phyloP scores from a whole-genome alignment of 2,888 invertebrate genomes.

The Isoperla grammatica region DNA sequence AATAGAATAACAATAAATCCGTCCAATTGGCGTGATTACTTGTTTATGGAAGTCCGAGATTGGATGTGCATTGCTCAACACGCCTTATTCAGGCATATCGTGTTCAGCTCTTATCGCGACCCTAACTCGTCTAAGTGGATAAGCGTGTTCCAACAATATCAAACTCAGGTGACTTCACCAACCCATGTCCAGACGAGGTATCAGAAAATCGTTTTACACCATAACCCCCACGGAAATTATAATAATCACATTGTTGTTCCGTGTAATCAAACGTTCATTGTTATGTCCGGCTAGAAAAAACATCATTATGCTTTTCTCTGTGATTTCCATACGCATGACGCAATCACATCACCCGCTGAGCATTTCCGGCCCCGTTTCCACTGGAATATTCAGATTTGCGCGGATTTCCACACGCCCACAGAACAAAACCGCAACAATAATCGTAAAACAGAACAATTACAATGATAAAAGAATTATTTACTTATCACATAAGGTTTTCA shows the following conservation, averaged over 20 bases:
- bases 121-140: neutral
- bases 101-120: too few species aligned
- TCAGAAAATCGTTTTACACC: neutral
- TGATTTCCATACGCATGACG: neutral
- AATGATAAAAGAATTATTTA: neutral
- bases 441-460: neutral
- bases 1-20: too few species aligned
- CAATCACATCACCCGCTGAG: neutral
- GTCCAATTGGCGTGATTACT: too few species aligned
- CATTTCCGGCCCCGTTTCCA: neutral
- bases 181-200: neutral
- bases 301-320: slow-evolving; percentile 22
- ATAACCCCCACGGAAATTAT: slow-evolving; percentile 15
- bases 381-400: neutral
- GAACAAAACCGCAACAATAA: neutral
- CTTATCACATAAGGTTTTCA: too few species aligned
- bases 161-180: neutral
- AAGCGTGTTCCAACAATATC: slow-evolving; percentile 6
- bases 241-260: slow-evolving; percentile 9
- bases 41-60: too few species aligned
- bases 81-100: too few species aligned
- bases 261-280: neutral
- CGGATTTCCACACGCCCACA: neutral
- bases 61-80: too few species aligned
- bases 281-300: neutral